Base-by-base conservation (phyloP, 2,888 invertebrate genomes). In the Apomyelois bistriatella region DNA sequence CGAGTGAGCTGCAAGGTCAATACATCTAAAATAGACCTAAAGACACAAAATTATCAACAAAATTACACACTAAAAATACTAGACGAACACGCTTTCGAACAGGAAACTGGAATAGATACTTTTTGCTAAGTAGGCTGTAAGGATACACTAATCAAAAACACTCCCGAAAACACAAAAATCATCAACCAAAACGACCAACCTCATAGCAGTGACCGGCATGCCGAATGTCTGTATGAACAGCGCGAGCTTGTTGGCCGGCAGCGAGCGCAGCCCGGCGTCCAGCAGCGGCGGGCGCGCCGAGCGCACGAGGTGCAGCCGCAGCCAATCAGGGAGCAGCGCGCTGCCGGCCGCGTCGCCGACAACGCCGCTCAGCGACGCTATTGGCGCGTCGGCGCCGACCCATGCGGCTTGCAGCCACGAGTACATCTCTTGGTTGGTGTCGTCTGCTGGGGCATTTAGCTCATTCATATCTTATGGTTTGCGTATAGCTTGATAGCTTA, bases 141-240 rank as follows among this genome's bases (percentile, higher is more conserved):
- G n/a, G n/a, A n/a, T n/a, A n/a, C n/a, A n/a, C n/a, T n/a, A n/a
- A n/a, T n/a, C n/a, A 22, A 22, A 22, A 22, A 15, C 13, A 38
- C 15, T 3, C 8, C 4, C 15, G 13, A 7, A 15, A 6, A 42
- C 1, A 28, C 22, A n/a, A 22, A 12, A 28, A 12, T 1, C 28
- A 28, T 7, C 32, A 32, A 3, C 10, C 5, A 9, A 77, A 55
- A 2, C 16, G 5, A 13, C 54, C 68, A 74, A 94, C 83, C 95
- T 96, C 94, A 97, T 97, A 0, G 96, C 95, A 51, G 93, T 91
- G 0, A 97, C 95, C 0, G 98, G 98, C 72, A 98, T 97, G 17
- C 98, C 99, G 80, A 98, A 99, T 12, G 97, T 98, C 83, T 98
- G 98, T 52, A 98, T 97, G 79, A 98, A 98, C 8, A 98, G 89